A percentile compares a stretch with the other conserved stretches of the same genome.
phyloP scores from a whole-genome alignment of 1,140 invertebrate species.

The Ridgeia piscesae region DNA sequence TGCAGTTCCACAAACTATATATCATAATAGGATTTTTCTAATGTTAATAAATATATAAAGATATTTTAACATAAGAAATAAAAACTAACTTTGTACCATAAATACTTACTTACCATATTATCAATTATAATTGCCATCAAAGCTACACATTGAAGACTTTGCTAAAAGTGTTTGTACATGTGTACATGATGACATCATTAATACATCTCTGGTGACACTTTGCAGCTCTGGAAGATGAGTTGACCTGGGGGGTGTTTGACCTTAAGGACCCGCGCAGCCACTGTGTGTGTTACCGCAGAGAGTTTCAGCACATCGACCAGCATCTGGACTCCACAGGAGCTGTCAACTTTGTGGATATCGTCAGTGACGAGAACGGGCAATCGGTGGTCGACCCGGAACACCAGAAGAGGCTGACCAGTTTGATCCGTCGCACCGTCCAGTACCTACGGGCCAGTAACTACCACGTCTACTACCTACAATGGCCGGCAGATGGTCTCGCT shows the following conservation, averaged over 20 bases:
- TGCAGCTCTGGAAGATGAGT: slow-evolving; percentile 43
- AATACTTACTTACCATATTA: too few species aligned
- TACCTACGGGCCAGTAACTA: slow-evolving; percentile 13
- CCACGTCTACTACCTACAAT: slow-evolving; percentile 9
- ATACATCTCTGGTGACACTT: neutral
- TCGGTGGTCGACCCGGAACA: slow-evolving; percentile 37
- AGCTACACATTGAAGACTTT: too few species aligned
- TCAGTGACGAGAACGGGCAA: slow-evolving; percentile 31
- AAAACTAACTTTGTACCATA: too few species aligned
- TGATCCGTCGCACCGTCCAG: neutral
- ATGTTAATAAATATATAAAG: too few species aligned
- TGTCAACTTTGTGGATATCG: slow-evolving; percentile 13
- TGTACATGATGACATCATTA: too few species aligned
- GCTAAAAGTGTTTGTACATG: too few species aligned
- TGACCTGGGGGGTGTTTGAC: slow-evolving; percentile 36
- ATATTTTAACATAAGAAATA: too few species aligned
- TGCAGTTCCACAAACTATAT: too few species aligned
- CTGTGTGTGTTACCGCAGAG: slow-evolving; percentile 35
- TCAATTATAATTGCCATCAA: too few species aligned
- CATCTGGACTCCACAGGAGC: neutral
- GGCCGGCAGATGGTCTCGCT: neutral
- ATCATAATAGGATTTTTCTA: too few species aligned
- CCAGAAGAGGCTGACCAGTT: slow-evolving; percentile 31
- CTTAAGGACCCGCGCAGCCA: slow-evolving; percentile 29
- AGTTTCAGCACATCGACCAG: slow-evolving; percentile 23